Conservation (phyloP, 1,140 invertebrate genomes). For the Macrotrachela quadricornifera region DNA sequence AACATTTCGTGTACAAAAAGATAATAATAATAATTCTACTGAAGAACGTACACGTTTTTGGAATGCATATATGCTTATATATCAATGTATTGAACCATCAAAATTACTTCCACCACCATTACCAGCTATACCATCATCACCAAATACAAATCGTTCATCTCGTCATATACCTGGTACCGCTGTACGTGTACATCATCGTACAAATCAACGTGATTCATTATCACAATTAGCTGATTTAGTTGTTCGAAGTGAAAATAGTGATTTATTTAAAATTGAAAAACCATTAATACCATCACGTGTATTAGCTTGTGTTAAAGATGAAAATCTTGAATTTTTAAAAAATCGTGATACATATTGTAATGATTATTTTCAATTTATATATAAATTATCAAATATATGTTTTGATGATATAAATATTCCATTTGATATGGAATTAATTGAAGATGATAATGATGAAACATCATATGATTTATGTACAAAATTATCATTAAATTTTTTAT, state of each 20-base stretch:
- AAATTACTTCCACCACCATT: background rate
- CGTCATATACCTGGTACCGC: conserved; percentile 28
- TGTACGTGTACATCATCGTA: conserved; percentile 18
- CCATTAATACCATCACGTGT: conserved; percentile 30
- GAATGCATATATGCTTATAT: conserved; percentile 97
- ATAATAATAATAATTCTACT: conserved; percentile 13
- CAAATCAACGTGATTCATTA: conserved; percentile 33
- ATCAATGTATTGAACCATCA: conserved; percentile 38
- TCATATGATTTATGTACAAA: conserved; percentile 6
- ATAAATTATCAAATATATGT: background rate
- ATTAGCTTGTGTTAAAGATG: conserved; percentile 22
- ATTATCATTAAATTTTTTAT: conserved; percentile 30
- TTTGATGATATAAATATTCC: background rate
- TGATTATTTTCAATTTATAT: conserved; percentile 21
- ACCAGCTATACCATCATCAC: background rate
- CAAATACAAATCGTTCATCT: background rate
- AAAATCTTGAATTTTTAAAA: conserved; percentile 26
- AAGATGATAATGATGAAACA: too few species aligned
- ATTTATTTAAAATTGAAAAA: conserved; percentile 21
- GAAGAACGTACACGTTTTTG: conserved; percentile 48
- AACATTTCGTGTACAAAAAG: conserved; percentile 16
- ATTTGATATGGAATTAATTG: too few species aligned
- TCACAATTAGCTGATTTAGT: conserved; percentile 35
- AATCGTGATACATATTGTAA: conserved; percentile 24
- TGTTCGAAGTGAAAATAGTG: conserved; percentile 33